A percentile compares a stretch with the other conserved stretches of the same genome.
These are phyloP conservation scores for Palythoa grandiflora DNA, from an alignment of 92 coral and sea anemone species.

Conservation along the genomic window DNA sequence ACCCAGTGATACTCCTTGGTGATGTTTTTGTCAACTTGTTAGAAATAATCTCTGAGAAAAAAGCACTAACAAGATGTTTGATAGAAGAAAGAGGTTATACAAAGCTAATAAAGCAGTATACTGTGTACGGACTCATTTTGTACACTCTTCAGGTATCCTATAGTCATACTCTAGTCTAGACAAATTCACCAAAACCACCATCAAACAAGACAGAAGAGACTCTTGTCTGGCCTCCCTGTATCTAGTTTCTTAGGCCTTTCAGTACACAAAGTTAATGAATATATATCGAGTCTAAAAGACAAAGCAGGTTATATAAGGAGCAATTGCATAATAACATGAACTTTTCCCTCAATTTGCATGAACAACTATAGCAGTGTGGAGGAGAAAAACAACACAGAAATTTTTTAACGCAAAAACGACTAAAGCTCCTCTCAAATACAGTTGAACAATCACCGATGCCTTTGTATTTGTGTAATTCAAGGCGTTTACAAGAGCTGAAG, in stretches of 20 bases:
- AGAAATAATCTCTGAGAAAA: background rate
- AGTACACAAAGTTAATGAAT: constrained; percentile 42
- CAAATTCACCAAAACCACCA: constrained; percentile 38
- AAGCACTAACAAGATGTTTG: background rate
- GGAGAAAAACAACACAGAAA: background rate
- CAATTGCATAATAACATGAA: constrained; percentile 4
- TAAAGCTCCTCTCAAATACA: background rate
- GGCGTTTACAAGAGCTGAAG: constrained; percentile 42
- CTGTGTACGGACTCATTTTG: constrained; percentile 32
- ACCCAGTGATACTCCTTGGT: constrained; percentile 46
- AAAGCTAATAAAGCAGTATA: constrained; percentile 61
- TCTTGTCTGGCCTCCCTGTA: constrained; percentile 38
- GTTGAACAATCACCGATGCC: constrained; percentile 32
- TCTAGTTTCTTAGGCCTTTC: background rate
- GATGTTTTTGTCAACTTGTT: constrained; percentile 45
- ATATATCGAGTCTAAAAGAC: too few relatives aligned
- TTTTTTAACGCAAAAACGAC: too few relatives aligned
- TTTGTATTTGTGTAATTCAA: constrained; percentile 32
- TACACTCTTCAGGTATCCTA: background rate
- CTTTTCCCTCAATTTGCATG: constrained; percentile 35
- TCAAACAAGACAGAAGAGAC: constrained; percentile 44
- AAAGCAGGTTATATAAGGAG: background rate
- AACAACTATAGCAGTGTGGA: constrained; percentile 37
- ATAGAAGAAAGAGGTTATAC: constrained; percentile 59
- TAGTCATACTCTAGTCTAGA: background rate